phyloP scores from a whole-genome alignment of 2,113 vertebrate species.

The Guaruba guarouba region DNA sequence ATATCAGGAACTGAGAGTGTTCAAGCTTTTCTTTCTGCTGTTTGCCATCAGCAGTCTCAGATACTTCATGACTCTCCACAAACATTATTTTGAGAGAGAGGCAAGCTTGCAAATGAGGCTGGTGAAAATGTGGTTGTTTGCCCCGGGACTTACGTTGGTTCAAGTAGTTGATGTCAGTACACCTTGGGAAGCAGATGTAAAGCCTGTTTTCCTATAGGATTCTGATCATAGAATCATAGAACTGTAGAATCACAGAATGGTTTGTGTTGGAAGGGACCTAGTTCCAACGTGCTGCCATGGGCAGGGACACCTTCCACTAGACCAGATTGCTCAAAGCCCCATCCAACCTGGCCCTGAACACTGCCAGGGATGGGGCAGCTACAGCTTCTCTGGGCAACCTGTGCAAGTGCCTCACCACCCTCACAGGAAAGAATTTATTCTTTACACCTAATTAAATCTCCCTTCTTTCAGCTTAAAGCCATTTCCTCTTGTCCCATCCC shows the following conservation, averaged over 20 bases:
- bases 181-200: background rate
- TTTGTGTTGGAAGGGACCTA: background rate
- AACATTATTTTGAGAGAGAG: background rate
- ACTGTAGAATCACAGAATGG: background rate
- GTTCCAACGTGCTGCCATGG: background rate
- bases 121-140: background rate
- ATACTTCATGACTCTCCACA: background rate
- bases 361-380: background rate
- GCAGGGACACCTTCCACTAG: background rate
- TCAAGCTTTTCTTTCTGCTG: background rate
- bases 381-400: background rate
- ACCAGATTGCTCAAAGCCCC: background rate
- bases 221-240: background rate
- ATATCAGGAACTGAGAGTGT: background rate
- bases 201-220: background rate
- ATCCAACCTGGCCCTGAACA: background rate
- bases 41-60: background rate
- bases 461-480: background rate
- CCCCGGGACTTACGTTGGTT: background rate
- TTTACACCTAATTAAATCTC: background rate
- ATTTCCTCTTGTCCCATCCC: background rate
- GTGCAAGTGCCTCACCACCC: background rate
- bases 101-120: background rate
- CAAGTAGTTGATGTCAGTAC: background rate
- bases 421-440: background rate